Percentiles rank a stretch among this genome's conserved stretches.
These are phyloP conservation scores for Acanthosoma haemorrhoidale DNA, from an alignment of 2,888 invertebrate genomes.

Conservation along the genomic window DNA sequence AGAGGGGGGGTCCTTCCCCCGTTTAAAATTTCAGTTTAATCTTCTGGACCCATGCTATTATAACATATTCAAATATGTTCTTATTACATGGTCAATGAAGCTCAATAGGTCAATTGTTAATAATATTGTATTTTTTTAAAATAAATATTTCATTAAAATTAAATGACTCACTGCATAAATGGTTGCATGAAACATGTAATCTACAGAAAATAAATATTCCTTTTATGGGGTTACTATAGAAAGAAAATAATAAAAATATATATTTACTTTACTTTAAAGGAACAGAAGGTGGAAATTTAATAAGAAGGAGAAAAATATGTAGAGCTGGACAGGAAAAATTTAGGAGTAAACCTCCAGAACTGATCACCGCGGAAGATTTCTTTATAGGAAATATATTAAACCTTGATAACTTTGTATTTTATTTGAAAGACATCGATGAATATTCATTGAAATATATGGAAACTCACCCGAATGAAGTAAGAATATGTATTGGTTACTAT, in stretches of 20 bases:
- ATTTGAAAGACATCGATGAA: constrained; percentile 75
- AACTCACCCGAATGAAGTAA: constrained; percentile 63
- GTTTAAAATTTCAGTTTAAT: too few species aligned
- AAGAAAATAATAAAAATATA: neutral
- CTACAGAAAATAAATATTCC: neutral
- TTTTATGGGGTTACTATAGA: neutral
- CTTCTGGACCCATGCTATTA: too few species aligned
- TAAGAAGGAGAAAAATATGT: constrained; percentile 55
- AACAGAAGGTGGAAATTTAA: constrained; percentile 48
- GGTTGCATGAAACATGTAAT: neutral
- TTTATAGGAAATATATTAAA: constrained; percentile 75
- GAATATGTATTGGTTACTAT: too few species aligned
- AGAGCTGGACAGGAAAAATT: constrained; percentile 65
- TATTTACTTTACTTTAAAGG: neutral
- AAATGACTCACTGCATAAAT: neutral
- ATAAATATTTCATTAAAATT: neutral
- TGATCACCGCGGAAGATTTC: constrained; percentile 74
- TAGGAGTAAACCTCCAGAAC: constrained; percentile 64
- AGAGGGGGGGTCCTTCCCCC: too few species aligned
- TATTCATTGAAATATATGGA: constrained; percentile 86
- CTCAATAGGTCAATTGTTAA: too few species aligned
- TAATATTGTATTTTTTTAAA: too few species aligned
- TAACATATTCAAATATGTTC: too few species aligned
- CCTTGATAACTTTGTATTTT: constrained; percentile 72
- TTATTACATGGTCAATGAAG: too few species aligned